phyloP scores from a whole-genome alignment of 2,888 invertebrate species.

The Hyposoter didymator region DNA sequence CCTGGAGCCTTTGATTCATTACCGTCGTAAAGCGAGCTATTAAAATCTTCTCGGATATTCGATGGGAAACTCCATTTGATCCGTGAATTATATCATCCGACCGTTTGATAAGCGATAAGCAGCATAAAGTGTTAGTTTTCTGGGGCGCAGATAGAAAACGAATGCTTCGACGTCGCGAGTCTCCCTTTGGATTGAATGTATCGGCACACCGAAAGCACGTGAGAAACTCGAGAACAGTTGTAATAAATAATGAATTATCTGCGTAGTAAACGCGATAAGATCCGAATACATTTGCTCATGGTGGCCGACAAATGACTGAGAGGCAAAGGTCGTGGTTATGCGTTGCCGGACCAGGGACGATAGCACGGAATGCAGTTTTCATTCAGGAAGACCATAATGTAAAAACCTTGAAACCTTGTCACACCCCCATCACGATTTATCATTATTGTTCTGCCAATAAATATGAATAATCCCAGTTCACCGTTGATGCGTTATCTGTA shows the following conservation, averaged over 20 bases:
- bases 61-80: background rate
- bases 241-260: slow-evolving; percentile 58
- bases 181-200: background rate
- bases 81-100: background rate
- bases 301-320: slow-evolving; percentile 61
- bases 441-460: slow-evolving; percentile 27
- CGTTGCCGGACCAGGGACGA: slow-evolving; percentile 43
- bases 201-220: slow-evolving; percentile 5
- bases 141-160: background rate
- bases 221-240: background rate
- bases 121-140: slow-evolving; percentile 7
- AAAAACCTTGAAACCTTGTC: slow-evolving; percentile 65
- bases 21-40: background rate
- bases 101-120: background rate
- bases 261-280: slow-evolving; percentile 57
- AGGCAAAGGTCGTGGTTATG: slow-evolving; percentile 53
- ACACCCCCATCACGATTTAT: slow-evolving; percentile 64
- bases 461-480: slow-evolving; percentile 49
- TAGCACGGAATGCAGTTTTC: slow-evolving; percentile 63
- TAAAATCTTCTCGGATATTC: background rate
- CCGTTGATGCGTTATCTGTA: slow-evolving; percentile 42
- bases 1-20: background rate
- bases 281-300: slow-evolving; percentile 60
- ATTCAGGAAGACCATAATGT: slow-evolving; percentile 62
- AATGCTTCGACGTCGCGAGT: background rate